Percentiles rank a stretch among this genome's conserved stretches.
These are phyloP conservation scores for Myopa testacea DNA, from an alignment of 2,888 invertebrate species.

Conservation along the genomic window DNA sequence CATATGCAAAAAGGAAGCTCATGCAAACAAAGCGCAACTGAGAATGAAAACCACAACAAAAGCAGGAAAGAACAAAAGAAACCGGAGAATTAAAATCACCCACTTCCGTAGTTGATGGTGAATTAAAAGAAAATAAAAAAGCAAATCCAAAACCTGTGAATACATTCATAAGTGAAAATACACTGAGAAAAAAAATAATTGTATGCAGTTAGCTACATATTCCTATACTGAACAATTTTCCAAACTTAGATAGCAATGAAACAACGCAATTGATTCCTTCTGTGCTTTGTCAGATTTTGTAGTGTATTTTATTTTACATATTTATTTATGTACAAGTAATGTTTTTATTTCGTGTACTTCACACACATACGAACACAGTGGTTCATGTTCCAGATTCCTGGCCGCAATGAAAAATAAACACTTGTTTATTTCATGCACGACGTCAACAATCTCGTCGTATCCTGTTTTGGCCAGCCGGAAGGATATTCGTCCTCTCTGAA, in stretches of 20 bases:
- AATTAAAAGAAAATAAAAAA: not conserved
- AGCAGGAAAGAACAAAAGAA: slow-evolving; percentile 17
- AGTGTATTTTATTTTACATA: not conserved
- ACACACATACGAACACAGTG: not conserved
- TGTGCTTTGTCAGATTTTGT: too few relatives aligned
- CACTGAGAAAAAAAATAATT: not conserved
- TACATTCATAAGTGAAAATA: not conserved
- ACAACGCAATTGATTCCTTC: too few relatives aligned
- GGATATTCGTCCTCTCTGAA: slow-evolving; percentile 8
- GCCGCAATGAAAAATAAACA: not conserved
- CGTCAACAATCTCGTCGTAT: not conserved
- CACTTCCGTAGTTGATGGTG: slow-evolving; percentile 29
- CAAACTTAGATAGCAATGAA: too few relatives aligned
- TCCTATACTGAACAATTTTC: too few relatives aligned
- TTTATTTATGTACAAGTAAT: not conserved
- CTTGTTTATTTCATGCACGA: not conserved
- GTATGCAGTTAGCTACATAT: not conserved
- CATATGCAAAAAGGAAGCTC: slow-evolving; percentile 31
- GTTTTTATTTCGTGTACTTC: not conserved
- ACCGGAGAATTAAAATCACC: slow-evolving; percentile 36
- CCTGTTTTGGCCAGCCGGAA: slow-evolving; percentile 4
- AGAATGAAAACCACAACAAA: slow-evolving; percentile 33
- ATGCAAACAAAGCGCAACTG: not conserved
- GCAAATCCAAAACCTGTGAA: not conserved
- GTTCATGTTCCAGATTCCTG: not conserved